Percentiles rank a stretch among this genome's conserved stretches.
phyloP scores from a whole-genome alignment of 1,140 invertebrate species.

The Akabosia matsudoensis region DNA sequence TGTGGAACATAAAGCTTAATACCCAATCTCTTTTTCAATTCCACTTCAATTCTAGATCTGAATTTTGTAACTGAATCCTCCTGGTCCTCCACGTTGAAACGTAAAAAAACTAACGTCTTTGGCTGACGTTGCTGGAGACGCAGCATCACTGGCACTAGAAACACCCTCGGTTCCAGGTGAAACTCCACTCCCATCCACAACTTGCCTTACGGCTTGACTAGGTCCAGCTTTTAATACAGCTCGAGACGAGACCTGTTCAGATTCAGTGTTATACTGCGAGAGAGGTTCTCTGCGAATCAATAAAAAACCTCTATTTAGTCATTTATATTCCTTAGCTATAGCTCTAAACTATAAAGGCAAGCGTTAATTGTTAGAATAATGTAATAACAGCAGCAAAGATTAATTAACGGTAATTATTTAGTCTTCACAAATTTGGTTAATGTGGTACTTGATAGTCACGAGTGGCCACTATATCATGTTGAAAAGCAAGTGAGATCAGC shows the following conservation, averaged over 20 bases:
- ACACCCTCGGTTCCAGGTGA: background rate
- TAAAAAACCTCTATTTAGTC: background rate
- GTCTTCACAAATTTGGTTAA: background rate
- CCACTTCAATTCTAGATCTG: slow-evolving; percentile 19
- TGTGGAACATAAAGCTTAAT: too few species aligned
- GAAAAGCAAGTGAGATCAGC: background rate
- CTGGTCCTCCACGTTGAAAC: slow-evolving; percentile 44
- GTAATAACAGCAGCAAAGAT: background rate
- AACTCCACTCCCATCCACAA: background rate
- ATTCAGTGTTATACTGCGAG: slow-evolving; percentile 46
- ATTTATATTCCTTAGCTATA: too few species aligned
- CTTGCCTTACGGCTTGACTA: slow-evolving; percentile 2
- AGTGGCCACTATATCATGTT: background rate
- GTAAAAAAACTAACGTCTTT: slow-evolving; percentile 41
- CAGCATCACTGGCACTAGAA: background rate
- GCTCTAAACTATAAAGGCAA: too few species aligned
- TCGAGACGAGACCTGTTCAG: slow-evolving; percentile 38
- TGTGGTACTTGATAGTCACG: background rate
- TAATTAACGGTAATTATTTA: slow-evolving; percentile 12
- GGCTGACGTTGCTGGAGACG: background rate
- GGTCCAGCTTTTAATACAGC: slow-evolving; percentile 42
- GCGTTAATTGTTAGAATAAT: too few species aligned
- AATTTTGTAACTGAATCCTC: slow-evolving; percentile 47
- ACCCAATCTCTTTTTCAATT: too few species aligned
- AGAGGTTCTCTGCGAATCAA: slow-evolving; percentile 40